Evolutionary conservation across 2,113 vertebrate genomes (phyloP).

Genomic region (Calypte anna): DNA sequence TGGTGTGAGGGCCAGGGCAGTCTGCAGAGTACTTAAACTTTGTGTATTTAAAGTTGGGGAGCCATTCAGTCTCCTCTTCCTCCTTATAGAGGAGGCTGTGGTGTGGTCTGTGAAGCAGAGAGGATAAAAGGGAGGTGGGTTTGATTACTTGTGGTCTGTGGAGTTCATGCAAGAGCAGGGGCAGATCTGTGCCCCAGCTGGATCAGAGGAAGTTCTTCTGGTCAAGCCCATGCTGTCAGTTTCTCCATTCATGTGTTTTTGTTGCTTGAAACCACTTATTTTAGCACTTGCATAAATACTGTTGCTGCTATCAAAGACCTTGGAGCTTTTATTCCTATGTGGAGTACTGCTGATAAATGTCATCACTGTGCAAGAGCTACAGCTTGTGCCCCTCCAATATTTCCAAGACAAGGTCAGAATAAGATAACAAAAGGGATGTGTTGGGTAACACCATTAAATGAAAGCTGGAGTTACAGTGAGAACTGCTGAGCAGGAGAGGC

Average conservation of each 20-base stretch:
- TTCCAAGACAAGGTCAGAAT: slow-evolving; percentile 26
- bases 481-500: neutral
- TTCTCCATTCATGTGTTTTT: neutral
- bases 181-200: neutral
- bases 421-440: slow-evolving; percentile 16
- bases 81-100: neutral
- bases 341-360: slow-evolving; percentile 27
- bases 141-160: neutral
- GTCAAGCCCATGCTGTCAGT: neutral
- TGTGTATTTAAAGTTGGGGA: neutral
- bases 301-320: neutral
- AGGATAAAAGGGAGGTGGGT: neutral
- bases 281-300: slow-evolving; percentile 36
- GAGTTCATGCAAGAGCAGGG: neutral
- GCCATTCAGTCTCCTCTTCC: neutral
- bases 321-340: neutral
- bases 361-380: neutral
- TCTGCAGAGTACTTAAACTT: neutral
- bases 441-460: neutral
- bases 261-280: slow-evolving; percentile 19
- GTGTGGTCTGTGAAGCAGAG: neutral
- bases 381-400: neutral
- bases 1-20: neutral
- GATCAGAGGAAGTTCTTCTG: neutral
- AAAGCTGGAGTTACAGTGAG: neutral